Conservation (phyloP, 1,140 invertebrate genomes). For the Oryctes rhinoceros region DNA sequence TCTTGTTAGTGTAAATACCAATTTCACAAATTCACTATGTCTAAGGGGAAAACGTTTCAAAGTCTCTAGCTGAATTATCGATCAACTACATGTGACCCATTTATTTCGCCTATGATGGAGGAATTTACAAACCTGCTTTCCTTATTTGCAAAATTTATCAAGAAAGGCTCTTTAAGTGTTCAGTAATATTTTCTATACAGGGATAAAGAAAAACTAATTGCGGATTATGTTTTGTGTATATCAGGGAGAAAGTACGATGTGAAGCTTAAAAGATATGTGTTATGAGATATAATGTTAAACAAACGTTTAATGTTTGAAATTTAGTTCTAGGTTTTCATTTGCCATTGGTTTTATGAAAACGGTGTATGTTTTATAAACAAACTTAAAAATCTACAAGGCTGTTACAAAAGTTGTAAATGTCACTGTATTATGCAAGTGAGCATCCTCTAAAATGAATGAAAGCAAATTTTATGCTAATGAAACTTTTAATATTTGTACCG, state of each 20-base stretch:
- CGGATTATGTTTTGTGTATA: not conserved
- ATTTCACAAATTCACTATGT: conserved; percentile 24
- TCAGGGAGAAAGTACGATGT: conserved; percentile 17
- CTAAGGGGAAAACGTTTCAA: not conserved
- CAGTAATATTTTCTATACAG: conserved; percentile 3
- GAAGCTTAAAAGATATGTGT: conserved; percentile 25
- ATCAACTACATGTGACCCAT: not conserved
- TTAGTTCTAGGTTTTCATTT: conserved; percentile 9
- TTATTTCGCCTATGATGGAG: not conserved
- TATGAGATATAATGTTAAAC: not conserved
- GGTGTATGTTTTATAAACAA: conserved; percentile 55
- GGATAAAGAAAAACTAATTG: not conserved
- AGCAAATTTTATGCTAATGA: not conserved
- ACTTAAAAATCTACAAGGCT: conserved; percentile 43
- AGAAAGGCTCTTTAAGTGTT: conserved; percentile 29
- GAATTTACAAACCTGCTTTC: too few species aligned
- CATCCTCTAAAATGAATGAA: conserved; percentile 18
- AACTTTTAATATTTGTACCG: not conserved
- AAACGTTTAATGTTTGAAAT: conserved; percentile 35
- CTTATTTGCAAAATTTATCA: not conserved
- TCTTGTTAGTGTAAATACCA: conserved; percentile 34
- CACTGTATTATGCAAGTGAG: conserved; percentile 5
- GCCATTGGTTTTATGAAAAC: conserved; percentile 42
- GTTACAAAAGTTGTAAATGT: conserved; percentile 43
- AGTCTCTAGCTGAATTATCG: not conserved